These are phyloP conservation scores for Wasmannia auropunctata DNA, from an alignment of 1,140 invertebrate genomes.

Conservation along the genomic window DNA sequence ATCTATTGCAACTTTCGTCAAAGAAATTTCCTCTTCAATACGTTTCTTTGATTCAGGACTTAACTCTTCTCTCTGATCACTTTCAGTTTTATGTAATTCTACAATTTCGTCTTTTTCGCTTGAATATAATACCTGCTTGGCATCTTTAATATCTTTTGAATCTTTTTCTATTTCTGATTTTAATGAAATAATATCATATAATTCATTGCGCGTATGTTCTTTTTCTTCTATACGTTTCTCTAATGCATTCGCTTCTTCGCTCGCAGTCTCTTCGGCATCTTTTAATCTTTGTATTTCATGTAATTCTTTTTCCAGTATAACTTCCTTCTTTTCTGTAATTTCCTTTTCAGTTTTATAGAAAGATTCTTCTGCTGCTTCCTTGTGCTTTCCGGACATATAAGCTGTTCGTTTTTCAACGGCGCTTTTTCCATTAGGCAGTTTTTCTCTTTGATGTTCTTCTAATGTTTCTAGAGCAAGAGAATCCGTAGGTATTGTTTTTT, in stretches of 20 bases:
- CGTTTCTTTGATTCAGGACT: not conserved
- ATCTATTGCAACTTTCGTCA: not conserved
- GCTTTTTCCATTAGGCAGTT: not conserved
- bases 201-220: not conserved
- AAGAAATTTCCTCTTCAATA: not conserved
- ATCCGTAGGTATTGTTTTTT: not conserved
- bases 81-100: not conserved
- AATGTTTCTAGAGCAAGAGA: not conserved
- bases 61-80: not conserved
- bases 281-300: not conserved
- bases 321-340: not conserved
- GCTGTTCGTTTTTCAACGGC: not conserved
- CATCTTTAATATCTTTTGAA: conserved; percentile 9
- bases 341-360: not conserved
- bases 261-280: not conserved
- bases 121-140: conserved; percentile 5
- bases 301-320: not conserved
- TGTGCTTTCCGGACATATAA: not conserved
- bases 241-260: not conserved
- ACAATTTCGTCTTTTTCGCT: not conserved
- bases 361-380: not conserved
- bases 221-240: not conserved
- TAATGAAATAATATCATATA: not conserved
- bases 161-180: conserved; percentile 15
- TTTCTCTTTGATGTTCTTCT: not conserved